Conservation (phyloP, 2,113 vertebrate genomes). For the Conger conger region DNA sequence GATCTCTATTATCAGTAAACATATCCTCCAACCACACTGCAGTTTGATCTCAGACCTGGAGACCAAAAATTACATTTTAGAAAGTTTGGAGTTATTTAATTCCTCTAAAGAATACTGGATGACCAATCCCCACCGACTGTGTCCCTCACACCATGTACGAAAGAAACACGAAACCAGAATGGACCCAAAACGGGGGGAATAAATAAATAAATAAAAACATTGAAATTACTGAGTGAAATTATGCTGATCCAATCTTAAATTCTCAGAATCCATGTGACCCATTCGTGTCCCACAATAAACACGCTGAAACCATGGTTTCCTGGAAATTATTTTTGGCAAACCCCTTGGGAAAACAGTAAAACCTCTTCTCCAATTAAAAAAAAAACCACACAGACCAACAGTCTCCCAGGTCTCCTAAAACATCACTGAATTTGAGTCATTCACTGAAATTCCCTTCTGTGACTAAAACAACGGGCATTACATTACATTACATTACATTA, state of each 20-base stretch:
- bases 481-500: too few relatives aligned
- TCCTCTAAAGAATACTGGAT: neutral
- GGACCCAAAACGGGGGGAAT: neutral
- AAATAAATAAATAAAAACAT: neutral
- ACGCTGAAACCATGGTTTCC: neutral
- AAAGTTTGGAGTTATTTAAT: neutral
- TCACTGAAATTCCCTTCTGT: too few relatives aligned
- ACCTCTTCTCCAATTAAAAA: neutral
- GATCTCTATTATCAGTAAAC: neutral
- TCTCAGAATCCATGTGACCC: neutral
- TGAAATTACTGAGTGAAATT: neutral
- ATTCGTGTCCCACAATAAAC: neutral
- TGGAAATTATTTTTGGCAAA: neutral
- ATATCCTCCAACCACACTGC: neutral
- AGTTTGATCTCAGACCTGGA: neutral
- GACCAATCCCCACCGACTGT: neutral
- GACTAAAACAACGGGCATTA: too few relatives aligned
- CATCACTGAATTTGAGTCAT: neutral
- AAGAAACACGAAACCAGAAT: neutral
- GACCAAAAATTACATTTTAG: neutral
- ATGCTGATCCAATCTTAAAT: neutral
- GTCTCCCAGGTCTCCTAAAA: neutral
- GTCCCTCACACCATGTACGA: neutral
- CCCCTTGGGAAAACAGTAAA: neutral
- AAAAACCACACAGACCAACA: neutral